Evolutionary conservation across 2,113 vertebrate genomes (phyloP).

Genomic region (Archocentrus centrarchus): DNA sequence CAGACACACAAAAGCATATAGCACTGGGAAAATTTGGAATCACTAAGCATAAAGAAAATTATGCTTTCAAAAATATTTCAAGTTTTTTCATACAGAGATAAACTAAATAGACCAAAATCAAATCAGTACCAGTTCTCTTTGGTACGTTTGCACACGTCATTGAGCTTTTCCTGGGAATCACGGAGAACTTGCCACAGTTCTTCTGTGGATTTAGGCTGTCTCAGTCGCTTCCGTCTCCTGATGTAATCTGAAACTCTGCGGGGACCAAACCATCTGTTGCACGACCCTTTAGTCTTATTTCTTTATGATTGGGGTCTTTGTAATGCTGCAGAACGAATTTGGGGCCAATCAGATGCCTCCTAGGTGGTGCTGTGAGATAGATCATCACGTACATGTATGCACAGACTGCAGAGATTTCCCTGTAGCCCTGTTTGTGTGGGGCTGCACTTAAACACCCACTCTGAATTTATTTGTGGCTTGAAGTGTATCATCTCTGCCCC

Average conservation of each 20-base stretch:
- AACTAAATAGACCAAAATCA: no score
- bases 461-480: slow-evolving; percentile 37
- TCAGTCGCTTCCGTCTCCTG: not conserved
- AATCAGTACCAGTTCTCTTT: not conserved
- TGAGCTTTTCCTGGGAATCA: not conserved
- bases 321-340: not conserved
- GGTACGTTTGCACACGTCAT: not conserved
- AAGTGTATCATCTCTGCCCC: slow-evolving; percentile 36
- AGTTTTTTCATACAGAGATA: no score
- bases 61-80: not conserved
- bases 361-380: not conserved
- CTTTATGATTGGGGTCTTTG: not conserved
- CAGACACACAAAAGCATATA: not conserved
- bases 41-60: not conserved
- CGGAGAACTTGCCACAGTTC: not conserved
- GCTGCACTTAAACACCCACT: slow-evolving; percentile 17
- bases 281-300: not conserved
- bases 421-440: slow-evolving; percentile 9
- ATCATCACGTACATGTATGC: not conserved
- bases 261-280: not conserved
- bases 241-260: slow-evolving; percentile 6
- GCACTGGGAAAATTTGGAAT: not conserved
- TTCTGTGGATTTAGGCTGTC: not conserved
- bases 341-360: not conserved
- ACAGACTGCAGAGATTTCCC: not conserved